phyloP scores from a whole-genome alignment of 2,797 vertebrate genomes.

The Tamandua tetradactyla region DNA sequence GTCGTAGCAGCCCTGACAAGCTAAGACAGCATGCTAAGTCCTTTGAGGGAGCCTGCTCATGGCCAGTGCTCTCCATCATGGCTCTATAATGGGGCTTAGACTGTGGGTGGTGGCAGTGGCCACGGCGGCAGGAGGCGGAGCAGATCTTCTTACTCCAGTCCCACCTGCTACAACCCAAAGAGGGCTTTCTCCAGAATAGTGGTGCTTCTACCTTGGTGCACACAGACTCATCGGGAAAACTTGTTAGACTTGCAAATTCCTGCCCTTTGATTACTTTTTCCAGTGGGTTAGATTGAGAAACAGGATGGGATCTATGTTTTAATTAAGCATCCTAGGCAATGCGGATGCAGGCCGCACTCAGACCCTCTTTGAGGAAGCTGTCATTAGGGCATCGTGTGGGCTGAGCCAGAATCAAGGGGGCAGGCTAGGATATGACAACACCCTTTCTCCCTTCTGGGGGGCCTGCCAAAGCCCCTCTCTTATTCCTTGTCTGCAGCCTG shows the following conservation, averaged over 20 bases:
- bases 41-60: background rate
- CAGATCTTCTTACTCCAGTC: background rate
- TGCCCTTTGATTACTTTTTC: background rate
- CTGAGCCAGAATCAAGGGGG: background rate
- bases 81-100: background rate
- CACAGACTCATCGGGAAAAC: background rate
- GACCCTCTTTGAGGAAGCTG: background rate
- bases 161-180: background rate
- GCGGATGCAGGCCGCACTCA: background rate
- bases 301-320: background rate
- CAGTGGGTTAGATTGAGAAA: background rate
- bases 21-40: too few relatives aligned
- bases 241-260: background rate
- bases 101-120: background rate
- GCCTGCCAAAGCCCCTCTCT: accelerated
- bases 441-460: background rate
- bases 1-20: too few relatives aligned
- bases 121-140: background rate
- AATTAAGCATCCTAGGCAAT: background rate
- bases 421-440: background rate
- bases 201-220: background rate
- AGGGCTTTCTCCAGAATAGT: background rate
- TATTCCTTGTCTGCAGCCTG: background rate
- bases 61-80: background rate
- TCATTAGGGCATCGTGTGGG: accelerated